These are phyloP conservation scores for Coluber constrictor DNA, from an alignment of 2,797 vertebrate genomes.

Conservation along the genomic window DNA sequence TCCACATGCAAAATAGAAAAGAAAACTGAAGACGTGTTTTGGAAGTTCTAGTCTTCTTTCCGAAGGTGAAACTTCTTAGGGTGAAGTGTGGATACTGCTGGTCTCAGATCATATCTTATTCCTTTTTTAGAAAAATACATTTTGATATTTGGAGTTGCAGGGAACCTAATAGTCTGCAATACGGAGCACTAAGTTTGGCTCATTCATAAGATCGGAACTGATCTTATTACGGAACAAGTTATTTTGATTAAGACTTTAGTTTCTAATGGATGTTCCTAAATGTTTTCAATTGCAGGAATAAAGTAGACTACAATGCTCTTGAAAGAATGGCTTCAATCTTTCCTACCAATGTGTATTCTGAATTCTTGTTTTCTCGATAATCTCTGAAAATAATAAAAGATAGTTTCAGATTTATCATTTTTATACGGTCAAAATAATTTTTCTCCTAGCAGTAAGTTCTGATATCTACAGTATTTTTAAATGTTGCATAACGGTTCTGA, in stretches of 20 bases:
- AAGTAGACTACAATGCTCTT: constrained; percentile 13
- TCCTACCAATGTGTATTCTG: not conserved
- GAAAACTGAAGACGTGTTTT: constrained; percentile 6
- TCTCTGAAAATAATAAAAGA: not conserved
- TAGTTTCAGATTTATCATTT: constrained; percentile 15
- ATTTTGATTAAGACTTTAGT: constrained; percentile 39
- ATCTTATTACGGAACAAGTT: constrained; percentile 6
- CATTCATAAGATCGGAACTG: constrained; percentile 12
- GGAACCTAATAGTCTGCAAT: not conserved
- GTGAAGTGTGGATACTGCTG: constrained; percentile 30
- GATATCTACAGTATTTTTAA: not conserved
- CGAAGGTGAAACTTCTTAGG: constrained; percentile 22
- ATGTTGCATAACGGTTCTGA: not conserved
- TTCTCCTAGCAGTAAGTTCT: not conserved
- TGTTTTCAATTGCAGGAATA: not conserved
- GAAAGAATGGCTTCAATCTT: constrained; percentile 27
- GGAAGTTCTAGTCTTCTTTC: constrained; percentile 32
- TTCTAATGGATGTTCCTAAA: not conserved
- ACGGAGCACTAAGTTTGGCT: constrained; percentile 21
- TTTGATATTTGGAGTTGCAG: constrained; percentile 34
- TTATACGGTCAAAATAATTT: not conserved
- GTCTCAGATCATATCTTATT: constrained; percentile 31
- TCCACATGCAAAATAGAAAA: not conserved
- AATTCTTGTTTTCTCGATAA: constrained; percentile 21
- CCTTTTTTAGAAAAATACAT: not conserved